phyloP scores from a whole-genome alignment of 2,888 invertebrate genomes.

The Tetramorium bicarinatum region DNA sequence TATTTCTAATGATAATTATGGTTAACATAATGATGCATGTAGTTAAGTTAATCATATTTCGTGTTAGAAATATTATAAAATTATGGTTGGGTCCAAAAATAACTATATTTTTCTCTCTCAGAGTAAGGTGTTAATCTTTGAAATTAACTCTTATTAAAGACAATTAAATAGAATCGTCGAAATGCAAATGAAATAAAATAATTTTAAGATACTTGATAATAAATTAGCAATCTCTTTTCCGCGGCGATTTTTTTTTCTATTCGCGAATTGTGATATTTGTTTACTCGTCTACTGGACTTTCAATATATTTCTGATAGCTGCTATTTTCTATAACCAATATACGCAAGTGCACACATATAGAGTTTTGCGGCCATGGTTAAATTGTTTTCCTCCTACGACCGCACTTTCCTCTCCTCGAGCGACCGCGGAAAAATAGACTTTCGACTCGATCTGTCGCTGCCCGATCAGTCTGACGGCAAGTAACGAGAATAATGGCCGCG shows the following conservation, averaged over 20 bases:
- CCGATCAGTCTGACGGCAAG: slow-evolving; percentile 29
- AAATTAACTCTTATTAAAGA: not conserved
- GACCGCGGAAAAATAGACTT: slow-evolving; percentile 62
- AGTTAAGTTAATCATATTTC: too few species aligned
- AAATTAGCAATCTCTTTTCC: not conserved
- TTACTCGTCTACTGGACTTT: not conserved
- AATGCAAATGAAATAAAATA: not conserved
- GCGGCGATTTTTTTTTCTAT: not conserved
- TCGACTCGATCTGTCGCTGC: slow-evolving; percentile 57
- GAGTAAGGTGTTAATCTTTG: too few species aligned
- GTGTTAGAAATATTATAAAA: too few species aligned
- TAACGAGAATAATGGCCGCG: slow-evolving; percentile 52
- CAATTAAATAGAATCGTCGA: not conserved
- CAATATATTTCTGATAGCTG: not conserved
- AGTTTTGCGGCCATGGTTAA: slow-evolving; percentile 9
- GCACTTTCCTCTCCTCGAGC: slow-evolving; percentile 67
- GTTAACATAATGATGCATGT: too few species aligned
- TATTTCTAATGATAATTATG: too few species aligned
- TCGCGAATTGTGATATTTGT: not conserved
- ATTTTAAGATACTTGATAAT: not conserved
- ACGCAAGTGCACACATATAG: not conserved
- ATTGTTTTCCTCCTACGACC: slow-evolving; percentile 69
- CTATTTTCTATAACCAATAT: not conserved
- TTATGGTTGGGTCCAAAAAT: too few species aligned
- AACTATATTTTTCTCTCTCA: too few species aligned